phyloP scores from a whole-genome alignment of 2,113 vertebrate species.

The Centropus bengalensis region DNA sequence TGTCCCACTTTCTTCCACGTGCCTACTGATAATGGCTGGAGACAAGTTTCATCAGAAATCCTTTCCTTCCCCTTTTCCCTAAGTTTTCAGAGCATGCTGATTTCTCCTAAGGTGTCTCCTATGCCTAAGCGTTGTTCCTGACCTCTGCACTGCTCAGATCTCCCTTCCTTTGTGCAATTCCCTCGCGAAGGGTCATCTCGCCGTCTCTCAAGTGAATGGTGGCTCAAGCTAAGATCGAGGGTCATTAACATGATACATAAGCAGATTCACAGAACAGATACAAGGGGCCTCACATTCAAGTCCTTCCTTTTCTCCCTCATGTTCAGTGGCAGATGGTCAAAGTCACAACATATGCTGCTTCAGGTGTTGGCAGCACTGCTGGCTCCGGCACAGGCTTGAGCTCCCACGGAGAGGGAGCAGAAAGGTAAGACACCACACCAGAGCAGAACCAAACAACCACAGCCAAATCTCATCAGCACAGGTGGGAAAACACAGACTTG shows the following conservation, averaged over 20 bases:
- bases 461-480: background rate
- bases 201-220: background rate
- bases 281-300: background rate
- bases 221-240: background rate
- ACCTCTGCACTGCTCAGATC: background rate
- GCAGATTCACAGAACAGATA: constrained; percentile 1
- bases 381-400: background rate
- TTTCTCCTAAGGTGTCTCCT: background rate
- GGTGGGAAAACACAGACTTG: background rate
- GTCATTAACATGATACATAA: constrained; percentile 6
- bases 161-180: background rate
- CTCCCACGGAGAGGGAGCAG: accelerated
- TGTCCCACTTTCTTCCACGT: background rate
- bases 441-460: accelerated
- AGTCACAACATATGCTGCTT: constrained; percentile 34
- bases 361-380: constrained; percentile 5
- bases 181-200: background rate
- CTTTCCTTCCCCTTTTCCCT: background rate
- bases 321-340: constrained; percentile 10
- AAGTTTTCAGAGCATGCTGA: background rate
- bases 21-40: background rate
- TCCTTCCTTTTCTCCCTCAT: background rate
- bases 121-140: background rate
- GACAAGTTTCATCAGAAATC: background rate
- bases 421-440: background rate